phyloP scores from a whole-genome alignment of 2,113 vertebrate genomes.

The Progne subis region DNA sequence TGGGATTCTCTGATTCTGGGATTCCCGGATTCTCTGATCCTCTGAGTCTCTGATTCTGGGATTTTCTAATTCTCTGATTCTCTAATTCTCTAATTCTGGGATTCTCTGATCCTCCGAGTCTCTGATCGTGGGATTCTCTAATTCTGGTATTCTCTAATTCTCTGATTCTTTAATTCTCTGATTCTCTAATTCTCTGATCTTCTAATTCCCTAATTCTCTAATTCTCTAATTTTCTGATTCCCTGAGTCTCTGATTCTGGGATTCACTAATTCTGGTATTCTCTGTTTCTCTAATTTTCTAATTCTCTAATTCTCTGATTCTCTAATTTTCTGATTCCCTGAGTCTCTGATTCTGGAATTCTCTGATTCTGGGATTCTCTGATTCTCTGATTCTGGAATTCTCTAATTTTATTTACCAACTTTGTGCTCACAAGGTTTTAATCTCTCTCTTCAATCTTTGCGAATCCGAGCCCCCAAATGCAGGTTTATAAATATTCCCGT shows the following conservation, averaged over 20 bases:
- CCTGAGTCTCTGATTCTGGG: neutral
- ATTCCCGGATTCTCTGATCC: too few species aligned
- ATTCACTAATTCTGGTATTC: neutral
- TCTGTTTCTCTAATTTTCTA: neutral
- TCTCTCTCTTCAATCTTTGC: neutral
- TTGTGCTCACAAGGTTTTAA: accelerated
- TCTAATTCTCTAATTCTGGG: too few species aligned
- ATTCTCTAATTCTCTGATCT: neutral
- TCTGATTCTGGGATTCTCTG: neutral
- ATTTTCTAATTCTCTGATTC: neutral
- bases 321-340: neutral
- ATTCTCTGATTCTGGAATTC: neutral
- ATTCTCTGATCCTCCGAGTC: too few species aligned
- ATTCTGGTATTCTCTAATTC: too few species aligned
- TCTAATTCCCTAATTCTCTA: neutral
- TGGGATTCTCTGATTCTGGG: too few species aligned
- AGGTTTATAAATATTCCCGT: accelerated
- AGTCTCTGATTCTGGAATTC: neutral
- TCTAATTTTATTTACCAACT: neutral
- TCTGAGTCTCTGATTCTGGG: too few species aligned
- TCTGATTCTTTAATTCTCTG: neutral
- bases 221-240: neutral
- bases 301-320: neutral
- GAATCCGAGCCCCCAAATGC: accelerated
- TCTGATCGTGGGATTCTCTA: too few species aligned